These are phyloP conservation scores for Archaeoteleia sp. DNA, from an alignment of 2,888 invertebrate species.

Conservation along the genomic window DNA sequence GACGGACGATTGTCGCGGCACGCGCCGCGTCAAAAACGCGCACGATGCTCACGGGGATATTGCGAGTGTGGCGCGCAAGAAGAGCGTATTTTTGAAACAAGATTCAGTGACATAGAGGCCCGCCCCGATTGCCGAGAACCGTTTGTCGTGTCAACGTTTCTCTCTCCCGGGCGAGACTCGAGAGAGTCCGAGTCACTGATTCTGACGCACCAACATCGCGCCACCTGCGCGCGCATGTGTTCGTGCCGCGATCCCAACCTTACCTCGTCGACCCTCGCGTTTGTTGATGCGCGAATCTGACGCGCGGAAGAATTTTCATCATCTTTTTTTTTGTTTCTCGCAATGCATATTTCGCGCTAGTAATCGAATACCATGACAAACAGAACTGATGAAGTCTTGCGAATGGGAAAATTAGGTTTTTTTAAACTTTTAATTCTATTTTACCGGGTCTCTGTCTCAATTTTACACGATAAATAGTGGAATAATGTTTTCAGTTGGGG, in stretches of 20 bases:
- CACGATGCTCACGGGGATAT: no score
- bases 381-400: no score
- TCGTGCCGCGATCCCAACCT: conserved; percentile 39
- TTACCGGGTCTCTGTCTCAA: no score
- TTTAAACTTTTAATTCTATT: no score
- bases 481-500: no score
- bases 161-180: conserved; percentile 50
- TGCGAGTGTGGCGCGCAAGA: no score
- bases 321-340: no score
- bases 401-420: no score
- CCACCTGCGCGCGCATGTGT: conserved; percentile 72
- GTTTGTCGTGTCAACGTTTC: conserved; percentile 27
- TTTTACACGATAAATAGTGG: no score
- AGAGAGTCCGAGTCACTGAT: conserved; percentile 63
- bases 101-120: conserved; percentile 34
- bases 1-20: conserved; percentile 1
- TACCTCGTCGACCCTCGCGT: conserved; percentile 10
- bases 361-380: no score
- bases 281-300: not conserved
- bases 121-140: conserved; percentile 27
- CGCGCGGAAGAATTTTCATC: not conserved
- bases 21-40: conserved; percentile 8
- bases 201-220: conserved; percentile 73
- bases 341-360: no score
- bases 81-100: conserved; percentile 20